Conservation (phyloP, 2,888 invertebrate genomes). For the Agapostemon virescens region DNA sequence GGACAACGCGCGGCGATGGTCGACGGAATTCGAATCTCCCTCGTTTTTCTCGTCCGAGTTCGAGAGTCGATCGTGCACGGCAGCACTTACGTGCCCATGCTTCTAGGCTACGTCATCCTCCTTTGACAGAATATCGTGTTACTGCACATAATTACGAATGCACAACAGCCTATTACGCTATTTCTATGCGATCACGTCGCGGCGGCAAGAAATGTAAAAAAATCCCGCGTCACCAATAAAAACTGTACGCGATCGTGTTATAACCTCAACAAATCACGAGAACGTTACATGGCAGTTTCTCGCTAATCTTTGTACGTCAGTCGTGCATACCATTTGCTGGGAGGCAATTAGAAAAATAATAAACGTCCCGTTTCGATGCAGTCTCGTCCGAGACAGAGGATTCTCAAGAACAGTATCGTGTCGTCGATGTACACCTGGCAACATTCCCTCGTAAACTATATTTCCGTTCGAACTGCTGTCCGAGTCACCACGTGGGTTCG, state of each 20-base stretch:
- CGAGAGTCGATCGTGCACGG: constrained; percentile 48
- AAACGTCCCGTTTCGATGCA: not conserved
- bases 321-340: not conserved
- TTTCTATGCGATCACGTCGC: constrained; percentile 50
- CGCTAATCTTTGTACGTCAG: constrained; percentile 36
- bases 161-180: constrained; percentile 46
- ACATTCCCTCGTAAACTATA: constrained; percentile 22
- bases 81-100: constrained; percentile 65
- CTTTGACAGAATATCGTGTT: constrained; percentile 65
- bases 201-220: constrained; percentile 3
- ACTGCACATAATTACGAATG: constrained; percentile 47
- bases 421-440: constrained; percentile 19
- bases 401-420: constrained; percentile 22
- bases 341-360: constrained; percentile 6
- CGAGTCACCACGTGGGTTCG: constrained; percentile 24
- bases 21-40: constrained; percentile 54
- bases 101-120: constrained; percentile 65
- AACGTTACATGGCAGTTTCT: constrained; percentile 42
- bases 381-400: constrained; percentile 19
- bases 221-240: constrained; percentile 6
- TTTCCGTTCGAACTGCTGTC: not conserved
- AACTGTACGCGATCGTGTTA: constrained; percentile 28
- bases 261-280: constrained; percentile 60
- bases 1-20: constrained; percentile 31
- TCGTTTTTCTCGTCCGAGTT: constrained; percentile 38